phyloP scores from a whole-genome alignment of 2,113 vertebrate species.

The Leucopsar rothschildi region DNA sequence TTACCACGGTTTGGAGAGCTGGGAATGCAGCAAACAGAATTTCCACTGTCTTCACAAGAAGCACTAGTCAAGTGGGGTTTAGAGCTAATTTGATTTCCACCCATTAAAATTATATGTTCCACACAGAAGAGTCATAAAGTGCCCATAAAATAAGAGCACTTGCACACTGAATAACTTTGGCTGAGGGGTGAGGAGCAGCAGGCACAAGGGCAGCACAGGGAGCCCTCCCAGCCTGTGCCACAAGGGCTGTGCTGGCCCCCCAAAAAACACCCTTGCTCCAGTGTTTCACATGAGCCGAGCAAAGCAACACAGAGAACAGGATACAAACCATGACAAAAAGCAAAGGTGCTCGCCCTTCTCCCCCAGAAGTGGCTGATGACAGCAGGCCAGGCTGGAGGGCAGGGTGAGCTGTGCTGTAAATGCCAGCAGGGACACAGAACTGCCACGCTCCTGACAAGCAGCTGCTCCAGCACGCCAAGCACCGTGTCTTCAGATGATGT shows the following conservation, averaged over 20 bases:
- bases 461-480: not conserved
- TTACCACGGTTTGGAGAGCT: not conserved
- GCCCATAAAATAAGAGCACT: slow-evolving; percentile 27
- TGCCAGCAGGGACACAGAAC: fast-evolving
- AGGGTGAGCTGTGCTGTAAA: not conserved
- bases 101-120: slow-evolving; percentile 47
- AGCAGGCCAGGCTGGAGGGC: not conserved
- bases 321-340: not conserved
- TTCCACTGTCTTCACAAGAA: slow-evolving; percentile 13
- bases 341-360: not conserved
- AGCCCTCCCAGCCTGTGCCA: not conserved
- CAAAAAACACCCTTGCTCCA: fast-evolving
- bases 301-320: not conserved
- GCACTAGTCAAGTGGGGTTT: slow-evolving; percentile 14
- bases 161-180: not conserved
- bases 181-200: not conserved
- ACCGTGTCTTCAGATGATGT: not conserved
- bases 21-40: slow-evolving; percentile 2
- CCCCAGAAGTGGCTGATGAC: not conserved
- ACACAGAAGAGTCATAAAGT: slow-evolving; percentile 3
- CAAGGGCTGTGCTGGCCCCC: fast-evolving
- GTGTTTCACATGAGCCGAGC: fast-evolving
- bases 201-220: not conserved
- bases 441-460: not conserved
- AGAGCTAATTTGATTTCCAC: slow-evolving; percentile 47